Evolutionary conservation across 1,140 invertebrate species (phyloP).

Genomic region (Drosophila oshimai): DNA sequence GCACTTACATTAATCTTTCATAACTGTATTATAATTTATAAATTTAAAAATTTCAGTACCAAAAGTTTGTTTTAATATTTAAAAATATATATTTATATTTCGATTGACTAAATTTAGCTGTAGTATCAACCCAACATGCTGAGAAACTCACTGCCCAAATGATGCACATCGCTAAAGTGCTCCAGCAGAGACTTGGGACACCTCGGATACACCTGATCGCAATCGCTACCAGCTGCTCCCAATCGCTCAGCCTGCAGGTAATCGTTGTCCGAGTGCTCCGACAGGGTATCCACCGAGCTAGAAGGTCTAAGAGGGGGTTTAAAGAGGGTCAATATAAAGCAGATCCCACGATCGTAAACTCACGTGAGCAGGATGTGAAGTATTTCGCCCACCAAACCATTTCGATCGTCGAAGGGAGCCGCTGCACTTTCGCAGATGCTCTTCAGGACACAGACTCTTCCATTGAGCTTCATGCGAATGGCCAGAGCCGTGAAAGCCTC

Average conservation of each 20-base stretch:
- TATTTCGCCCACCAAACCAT: conserved; percentile 87
- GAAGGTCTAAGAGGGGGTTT: conserved; percentile 84
- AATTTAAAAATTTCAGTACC: too few relatives aligned
- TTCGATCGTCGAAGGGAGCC: conserved; percentile 86
- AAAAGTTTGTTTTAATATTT: too few relatives aligned
- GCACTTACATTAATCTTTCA: too few relatives aligned
- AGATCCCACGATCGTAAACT: conserved; percentile 62
- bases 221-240: conserved; percentile 84
- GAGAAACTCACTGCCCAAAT: conserved; percentile 63
- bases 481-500: conserved; percentile 52
- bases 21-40: too few relatives aligned
- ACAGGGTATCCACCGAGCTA: conserved; percentile 84
- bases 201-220: conserved; percentile 85
- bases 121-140: conserved; percentile 33
- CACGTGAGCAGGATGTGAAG: conserved; percentile 88
- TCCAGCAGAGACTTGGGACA: conserved; percentile 85
- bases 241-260: conserved; percentile 87
- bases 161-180: conserved; percentile 63
- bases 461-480: conserved; percentile 85
- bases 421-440: conserved; percentile 89
- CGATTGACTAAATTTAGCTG: fast-evolving
- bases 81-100: background rate
- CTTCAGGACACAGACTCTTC: conserved; percentile 87
- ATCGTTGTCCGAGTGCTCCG: conserved; percentile 86
- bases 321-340: background rate